A percentile compares a stretch with the other conserved stretches of the same genome.
These are phyloP conservation scores for Dendrocincla tyrannina DNA, from an alignment of 2,797 vertebrate species.

Conservation along the genomic window DNA sequence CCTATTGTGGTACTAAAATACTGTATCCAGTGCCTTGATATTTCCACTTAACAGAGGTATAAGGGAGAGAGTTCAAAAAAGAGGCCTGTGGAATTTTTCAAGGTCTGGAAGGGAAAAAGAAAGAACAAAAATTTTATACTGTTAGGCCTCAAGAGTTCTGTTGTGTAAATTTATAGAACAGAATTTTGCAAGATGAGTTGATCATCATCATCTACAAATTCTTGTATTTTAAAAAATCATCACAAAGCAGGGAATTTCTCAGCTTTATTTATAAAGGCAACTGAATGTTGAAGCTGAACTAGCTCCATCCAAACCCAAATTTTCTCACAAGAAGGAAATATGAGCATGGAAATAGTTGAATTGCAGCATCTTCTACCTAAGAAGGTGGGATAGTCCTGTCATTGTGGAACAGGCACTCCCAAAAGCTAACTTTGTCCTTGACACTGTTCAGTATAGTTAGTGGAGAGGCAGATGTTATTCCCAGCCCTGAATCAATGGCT, in stretches of 20 bases:
- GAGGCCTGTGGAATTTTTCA: not conserved
- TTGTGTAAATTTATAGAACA: not conserved
- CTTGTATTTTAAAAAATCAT: not conserved
- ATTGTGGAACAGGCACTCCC: not conserved
- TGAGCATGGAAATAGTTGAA: not conserved
- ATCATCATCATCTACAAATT: not conserved
- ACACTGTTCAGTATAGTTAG: not conserved
- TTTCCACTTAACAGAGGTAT: not conserved
- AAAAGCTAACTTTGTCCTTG: not conserved
- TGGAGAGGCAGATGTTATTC: not conserved
- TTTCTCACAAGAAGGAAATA: not conserved
- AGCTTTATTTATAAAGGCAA: not conserved
- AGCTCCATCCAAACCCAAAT: not conserved
- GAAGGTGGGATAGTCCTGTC: not conserved
- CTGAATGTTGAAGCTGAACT: not conserved
- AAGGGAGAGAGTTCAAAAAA: not conserved
- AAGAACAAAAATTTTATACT: not conserved
- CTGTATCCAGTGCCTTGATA: not conserved
- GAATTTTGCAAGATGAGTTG: not conserved
- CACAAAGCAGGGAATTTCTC: not conserved
- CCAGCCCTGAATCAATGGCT: not conserved
- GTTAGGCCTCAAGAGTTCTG: not conserved
- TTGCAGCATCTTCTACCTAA: not conserved
- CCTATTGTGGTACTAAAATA: not conserved
- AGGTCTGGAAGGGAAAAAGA: not conserved